Percentiles rank a stretch among this genome's conserved stretches.
phyloP scores from a whole-genome alignment of 2,113 vertebrate species.

The Bambusicola thoracicus region DNA sequence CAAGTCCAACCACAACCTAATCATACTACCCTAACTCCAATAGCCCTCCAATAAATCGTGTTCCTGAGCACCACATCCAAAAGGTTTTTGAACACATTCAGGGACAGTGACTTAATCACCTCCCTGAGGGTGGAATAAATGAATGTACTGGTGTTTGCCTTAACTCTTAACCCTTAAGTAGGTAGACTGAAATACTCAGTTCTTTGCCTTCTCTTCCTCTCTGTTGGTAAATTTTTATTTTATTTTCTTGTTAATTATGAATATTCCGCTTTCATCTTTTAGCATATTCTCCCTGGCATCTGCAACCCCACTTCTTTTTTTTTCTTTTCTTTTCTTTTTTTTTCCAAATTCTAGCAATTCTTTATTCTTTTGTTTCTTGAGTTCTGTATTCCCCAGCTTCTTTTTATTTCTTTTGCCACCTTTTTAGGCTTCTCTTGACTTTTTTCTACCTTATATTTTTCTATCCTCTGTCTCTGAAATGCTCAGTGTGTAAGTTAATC shows the following conservation, averaged over 20 bases:
- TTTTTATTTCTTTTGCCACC: conserved; percentile 5
- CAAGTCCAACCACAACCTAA: no score
- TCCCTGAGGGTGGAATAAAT: background rate
- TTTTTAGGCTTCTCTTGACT: background rate
- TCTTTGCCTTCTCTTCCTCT: background rate
- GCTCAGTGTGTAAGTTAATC: conserved; percentile 44
- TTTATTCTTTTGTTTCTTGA: background rate
- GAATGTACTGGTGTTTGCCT: background rate
- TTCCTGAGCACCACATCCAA: no score
- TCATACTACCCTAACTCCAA: no score
- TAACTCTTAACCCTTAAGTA: background rate
- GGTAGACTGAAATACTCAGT: background rate
- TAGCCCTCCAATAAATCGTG: no score
- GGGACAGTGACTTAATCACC: no score
- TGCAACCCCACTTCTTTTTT: background rate
- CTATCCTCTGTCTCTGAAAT: background rate
- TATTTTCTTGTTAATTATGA: background rate
- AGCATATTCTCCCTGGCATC: background rate
- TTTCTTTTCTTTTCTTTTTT: no score
- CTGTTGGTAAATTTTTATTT: background rate
- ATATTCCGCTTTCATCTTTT: background rate
- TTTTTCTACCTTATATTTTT: conserved; percentile 21
- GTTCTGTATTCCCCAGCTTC: background rate
- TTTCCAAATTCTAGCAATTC: background rate
- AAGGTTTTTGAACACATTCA: no score